phyloP scores from a whole-genome alignment of 2,113 vertebrate genomes.

The Ondatra zibethicus region DNA sequence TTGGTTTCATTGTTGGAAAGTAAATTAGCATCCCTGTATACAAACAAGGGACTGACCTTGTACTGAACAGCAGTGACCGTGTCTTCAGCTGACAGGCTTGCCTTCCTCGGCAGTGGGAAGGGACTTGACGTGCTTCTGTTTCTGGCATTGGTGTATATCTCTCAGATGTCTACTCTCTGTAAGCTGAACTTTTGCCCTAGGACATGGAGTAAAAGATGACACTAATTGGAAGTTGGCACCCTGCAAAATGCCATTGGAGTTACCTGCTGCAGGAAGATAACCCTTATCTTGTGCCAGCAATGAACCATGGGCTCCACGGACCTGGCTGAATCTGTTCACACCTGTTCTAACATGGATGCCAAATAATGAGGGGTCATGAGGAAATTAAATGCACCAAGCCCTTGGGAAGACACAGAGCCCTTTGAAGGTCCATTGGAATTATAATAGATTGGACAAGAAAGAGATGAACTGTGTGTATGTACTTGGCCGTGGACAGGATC shows the following conservation, averaged over 20 bases:
- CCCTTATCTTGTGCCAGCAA: conserved; percentile 54
- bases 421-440: conserved; percentile 69
- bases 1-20: conserved; percentile 58
- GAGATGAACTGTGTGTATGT: conserved; percentile 49
- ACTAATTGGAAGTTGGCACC: conserved; percentile 71
- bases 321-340: conserved; percentile 74
- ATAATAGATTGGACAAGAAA: conserved; percentile 70
- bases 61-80: not conserved
- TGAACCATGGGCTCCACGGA: conserved; percentile 67
- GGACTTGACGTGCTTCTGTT: conserved; percentile 5
- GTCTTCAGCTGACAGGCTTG: conserved; percentile 35
- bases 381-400: conserved; percentile 59
- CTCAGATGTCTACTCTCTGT: conserved; percentile 60
- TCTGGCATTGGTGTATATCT: conserved; percentile 46
- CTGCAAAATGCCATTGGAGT: conserved; percentile 63
- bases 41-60: conserved; percentile 53
- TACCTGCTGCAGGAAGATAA: conserved; percentile 58
- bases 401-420: conserved; percentile 53
- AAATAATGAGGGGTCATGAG: conserved; percentile 70
- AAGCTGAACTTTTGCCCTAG: conserved; percentile 73
- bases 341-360: conserved; percentile 77
- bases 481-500: conserved; percentile 33
- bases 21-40: conserved; percentile 47
- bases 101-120: conserved; percentile 19
- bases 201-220: conserved; percentile 69